Evolutionary conservation across 30 jellyfish, hydroid and myxozoan genomes (phyloP).

Genomic region (Rhopilema esculentum): DNA sequence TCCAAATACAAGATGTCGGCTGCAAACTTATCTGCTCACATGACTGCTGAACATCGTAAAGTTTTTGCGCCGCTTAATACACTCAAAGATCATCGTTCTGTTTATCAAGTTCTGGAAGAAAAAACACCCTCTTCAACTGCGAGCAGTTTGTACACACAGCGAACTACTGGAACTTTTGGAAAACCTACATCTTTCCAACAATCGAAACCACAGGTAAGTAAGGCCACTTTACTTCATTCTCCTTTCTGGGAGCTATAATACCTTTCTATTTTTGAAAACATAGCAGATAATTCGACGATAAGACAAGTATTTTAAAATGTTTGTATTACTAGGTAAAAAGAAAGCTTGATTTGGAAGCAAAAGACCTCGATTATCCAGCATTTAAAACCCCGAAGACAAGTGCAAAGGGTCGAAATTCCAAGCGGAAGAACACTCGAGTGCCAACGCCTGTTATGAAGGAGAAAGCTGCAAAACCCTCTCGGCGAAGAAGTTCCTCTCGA

Average conservation of each 20-base stretch:
- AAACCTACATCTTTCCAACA: slow-evolving; percentile 20
- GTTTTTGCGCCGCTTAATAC: slow-evolving; percentile 70
- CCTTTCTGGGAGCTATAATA: background rate
- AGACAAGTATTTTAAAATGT: background rate
- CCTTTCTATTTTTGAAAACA: background rate
- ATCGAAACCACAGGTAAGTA: slow-evolving; percentile 63
- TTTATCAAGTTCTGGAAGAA: slow-evolving; percentile 45
- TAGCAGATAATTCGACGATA: background rate
- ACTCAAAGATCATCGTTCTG: slow-evolving; percentile 48
- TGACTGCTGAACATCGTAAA: slow-evolving; percentile 39
- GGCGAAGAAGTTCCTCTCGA: slow-evolving; percentile 45
- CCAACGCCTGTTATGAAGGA: slow-evolving; percentile 20
- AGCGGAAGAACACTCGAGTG: slow-evolving; percentile 37
- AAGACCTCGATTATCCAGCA: slow-evolving; percentile 72
- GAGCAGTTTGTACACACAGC: slow-evolving; percentile 25
- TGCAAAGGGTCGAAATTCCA: slow-evolving; percentile 61
- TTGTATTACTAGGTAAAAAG: slow-evolving; percentile 78
- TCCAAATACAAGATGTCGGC: slow-evolving; percentile 69
- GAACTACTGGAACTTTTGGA: slow-evolving; percentile 4
- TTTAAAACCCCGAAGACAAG: slow-evolving; percentile 82
- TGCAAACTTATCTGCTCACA: slow-evolving; percentile 35
- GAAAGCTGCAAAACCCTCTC: slow-evolving; percentile 53
- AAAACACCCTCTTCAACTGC: slow-evolving; percentile 61
- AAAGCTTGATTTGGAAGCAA: slow-evolving; percentile 86
- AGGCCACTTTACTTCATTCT: background rate